Conservation (phyloP, 2,888 invertebrate species). For the Drosophila koepferae region DNA sequence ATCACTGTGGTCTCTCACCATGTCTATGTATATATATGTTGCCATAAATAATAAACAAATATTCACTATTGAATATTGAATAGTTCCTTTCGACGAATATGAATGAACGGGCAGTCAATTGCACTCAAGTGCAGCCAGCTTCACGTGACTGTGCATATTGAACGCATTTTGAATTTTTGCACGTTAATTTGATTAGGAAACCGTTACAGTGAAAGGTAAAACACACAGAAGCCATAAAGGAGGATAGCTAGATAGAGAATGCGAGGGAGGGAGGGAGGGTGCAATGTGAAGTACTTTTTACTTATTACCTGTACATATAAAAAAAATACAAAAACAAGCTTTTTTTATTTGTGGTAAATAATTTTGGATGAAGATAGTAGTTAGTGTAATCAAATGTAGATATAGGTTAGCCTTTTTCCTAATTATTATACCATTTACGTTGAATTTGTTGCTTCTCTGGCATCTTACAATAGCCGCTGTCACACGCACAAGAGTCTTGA, state of each 20-base stretch:
- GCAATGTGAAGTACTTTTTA: not conserved
- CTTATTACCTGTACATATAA: not conserved
- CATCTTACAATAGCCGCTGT: constrained; percentile 98
- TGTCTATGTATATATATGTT: not conserved
- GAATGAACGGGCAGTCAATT: not conserved
- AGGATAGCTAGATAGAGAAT: too few relatives aligned
- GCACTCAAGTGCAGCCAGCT: constrained; percentile 2
- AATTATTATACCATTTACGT: not conserved
- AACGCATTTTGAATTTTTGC: constrained; percentile 31
- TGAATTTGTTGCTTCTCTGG: constrained; percentile 62
- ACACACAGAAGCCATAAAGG: not conserved
- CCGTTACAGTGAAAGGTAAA: constrained; percentile 2
- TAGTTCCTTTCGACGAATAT: not conserved
- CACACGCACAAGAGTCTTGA: constrained; percentile 99
- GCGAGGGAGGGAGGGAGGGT: not conserved
- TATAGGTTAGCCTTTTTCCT: not conserved
- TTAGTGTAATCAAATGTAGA: not conserved
- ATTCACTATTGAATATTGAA: not conserved
- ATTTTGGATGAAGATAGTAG: not conserved
- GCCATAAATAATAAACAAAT: not conserved
- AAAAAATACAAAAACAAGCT: not conserved
- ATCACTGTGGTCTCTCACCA: not conserved
- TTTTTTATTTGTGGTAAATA: not conserved
- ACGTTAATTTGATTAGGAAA: constrained; percentile 45
- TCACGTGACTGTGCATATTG: not conserved